Conservation (phyloP, 2,888 invertebrate species). For the Gerris lacustris region DNA sequence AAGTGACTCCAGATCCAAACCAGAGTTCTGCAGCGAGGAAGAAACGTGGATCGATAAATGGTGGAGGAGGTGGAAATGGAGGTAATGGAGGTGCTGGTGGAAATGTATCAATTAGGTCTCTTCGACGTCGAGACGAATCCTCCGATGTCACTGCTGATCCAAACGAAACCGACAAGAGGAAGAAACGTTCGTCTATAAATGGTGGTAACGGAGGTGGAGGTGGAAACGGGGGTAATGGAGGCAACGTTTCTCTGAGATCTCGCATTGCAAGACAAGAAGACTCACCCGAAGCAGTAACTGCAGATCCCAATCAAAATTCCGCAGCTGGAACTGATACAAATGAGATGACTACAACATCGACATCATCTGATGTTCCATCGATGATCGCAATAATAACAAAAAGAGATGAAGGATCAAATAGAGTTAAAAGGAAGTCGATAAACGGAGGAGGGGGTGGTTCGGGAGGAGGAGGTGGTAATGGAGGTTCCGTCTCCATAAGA, state of each 20-base stretch:
- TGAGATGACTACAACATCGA: not conserved
- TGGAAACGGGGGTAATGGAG: conserved; percentile 1
- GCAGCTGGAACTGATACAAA: not conserved
- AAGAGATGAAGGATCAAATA: not conserved
- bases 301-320: no score
- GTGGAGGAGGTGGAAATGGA: not conserved
- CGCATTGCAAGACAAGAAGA: not conserved
- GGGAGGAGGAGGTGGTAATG: not conserved
- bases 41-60: not conserved
- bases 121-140: not conserved
- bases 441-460: not conserved
- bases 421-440: not conserved
- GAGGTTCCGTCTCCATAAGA: not conserved
- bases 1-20: not conserved
- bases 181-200: not conserved
- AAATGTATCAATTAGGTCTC: not conserved
- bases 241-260: not conserved
- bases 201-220: not conserved
- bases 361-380: no score
- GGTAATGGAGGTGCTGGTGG: not conserved
- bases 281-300: no score
- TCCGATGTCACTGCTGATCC: not conserved
- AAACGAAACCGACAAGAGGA: not conserved
- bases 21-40: not conserved
- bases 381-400: no score